Evolutionary conservation across 2,888 invertebrate genomes (phyloP).

Genomic region (Clunio marinus): DNA sequence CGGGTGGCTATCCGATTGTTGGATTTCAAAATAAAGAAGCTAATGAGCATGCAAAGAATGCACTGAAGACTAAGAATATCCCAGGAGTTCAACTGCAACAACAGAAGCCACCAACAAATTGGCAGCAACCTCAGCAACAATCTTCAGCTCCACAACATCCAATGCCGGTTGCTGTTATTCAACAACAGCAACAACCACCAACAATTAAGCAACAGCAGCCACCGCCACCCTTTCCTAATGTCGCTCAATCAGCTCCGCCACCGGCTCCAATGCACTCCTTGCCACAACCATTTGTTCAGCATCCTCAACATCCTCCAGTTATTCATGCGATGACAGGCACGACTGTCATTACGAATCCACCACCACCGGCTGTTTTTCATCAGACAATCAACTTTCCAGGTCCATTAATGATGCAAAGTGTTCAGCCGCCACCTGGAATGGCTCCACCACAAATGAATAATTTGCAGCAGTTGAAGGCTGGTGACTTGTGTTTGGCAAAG

Average conservation of each 20-base stretch:
- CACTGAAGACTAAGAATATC: slow-evolving; percentile 47
- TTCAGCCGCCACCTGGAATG: background rate
- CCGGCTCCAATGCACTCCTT: slow-evolving; percentile 27
- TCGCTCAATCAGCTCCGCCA: slow-evolving; percentile 22
- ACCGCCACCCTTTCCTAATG: slow-evolving; percentile 40
- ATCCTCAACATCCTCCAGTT: slow-evolving; percentile 37
- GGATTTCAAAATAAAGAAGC: slow-evolving; percentile 52
- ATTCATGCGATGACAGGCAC: slow-evolving; percentile 1
- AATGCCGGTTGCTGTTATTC: slow-evolving; percentile 14
- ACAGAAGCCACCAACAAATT: slow-evolving; percentile 45
- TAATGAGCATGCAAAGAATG: slow-evolving; percentile 50
- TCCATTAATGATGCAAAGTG: slow-evolving; percentile 29
- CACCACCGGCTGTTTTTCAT: slow-evolving; percentile 16
- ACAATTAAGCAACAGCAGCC: slow-evolving; percentile 39
- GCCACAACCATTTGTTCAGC: slow-evolving; percentile 40
- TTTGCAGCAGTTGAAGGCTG: slow-evolving; percentile 59
- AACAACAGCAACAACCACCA: too few relatives aligned
- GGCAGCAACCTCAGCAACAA: slow-evolving; percentile 43
- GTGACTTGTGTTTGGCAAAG: slow-evolving; percentile 81
- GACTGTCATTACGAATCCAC: background rate
- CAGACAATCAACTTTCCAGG: background rate
- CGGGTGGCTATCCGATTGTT: slow-evolving; percentile 41
- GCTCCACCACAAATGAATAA: slow-evolving; percentile 45
- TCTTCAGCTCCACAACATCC: slow-evolving; percentile 43
- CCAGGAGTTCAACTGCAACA: slow-evolving; percentile 44